phyloP scores from a whole-genome alignment of 2,113 vertebrate genomes.

The Seriola dumerili region DNA sequence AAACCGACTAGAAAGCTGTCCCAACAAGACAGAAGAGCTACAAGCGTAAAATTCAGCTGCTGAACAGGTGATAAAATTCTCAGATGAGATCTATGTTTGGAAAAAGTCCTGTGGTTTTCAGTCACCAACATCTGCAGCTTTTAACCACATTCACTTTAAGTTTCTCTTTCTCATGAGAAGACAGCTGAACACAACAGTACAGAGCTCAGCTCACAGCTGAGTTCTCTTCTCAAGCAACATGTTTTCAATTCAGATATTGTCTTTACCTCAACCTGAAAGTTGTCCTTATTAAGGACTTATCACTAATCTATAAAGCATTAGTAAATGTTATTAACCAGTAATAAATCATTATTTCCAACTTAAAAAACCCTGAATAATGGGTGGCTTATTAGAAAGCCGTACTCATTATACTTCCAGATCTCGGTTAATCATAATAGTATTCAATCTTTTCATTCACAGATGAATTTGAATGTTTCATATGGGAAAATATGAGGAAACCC shows the following conservation, averaged over 20 bases:
- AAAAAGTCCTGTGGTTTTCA: slow-evolving; percentile 41
- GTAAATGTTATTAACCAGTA: background rate
- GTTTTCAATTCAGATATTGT: slow-evolving; percentile 3
- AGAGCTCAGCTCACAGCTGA: background rate
- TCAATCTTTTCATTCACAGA: background rate
- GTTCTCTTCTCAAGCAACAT: background rate
- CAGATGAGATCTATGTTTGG: slow-evolving; percentile 11
- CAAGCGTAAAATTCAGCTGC: background rate
- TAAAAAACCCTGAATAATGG: background rate
- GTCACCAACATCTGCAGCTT: slow-evolving; percentile 25
- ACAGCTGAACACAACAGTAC: background rate
- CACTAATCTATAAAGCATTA: background rate
- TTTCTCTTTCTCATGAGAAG: slow-evolving; percentile 7
- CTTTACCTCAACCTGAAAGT: no score
- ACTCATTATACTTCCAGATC: background rate
- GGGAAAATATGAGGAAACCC: background rate
- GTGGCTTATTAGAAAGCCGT: background rate
- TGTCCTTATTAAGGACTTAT: background rate
- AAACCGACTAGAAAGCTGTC: background rate
- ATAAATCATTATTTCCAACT: background rate
- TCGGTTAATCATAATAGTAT: background rate
- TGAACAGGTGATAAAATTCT: slow-evolving; percentile 8
- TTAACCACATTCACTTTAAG: slow-evolving; percentile 18
- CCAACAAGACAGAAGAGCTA: background rate
- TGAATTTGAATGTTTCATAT: background rate